Percentiles rank a stretch among this genome's conserved stretches.
These are phyloP conservation scores for Murina feae DNA, from an alignment of 2,113 vertebrate genomes.

Conservation along the genomic window DNA sequence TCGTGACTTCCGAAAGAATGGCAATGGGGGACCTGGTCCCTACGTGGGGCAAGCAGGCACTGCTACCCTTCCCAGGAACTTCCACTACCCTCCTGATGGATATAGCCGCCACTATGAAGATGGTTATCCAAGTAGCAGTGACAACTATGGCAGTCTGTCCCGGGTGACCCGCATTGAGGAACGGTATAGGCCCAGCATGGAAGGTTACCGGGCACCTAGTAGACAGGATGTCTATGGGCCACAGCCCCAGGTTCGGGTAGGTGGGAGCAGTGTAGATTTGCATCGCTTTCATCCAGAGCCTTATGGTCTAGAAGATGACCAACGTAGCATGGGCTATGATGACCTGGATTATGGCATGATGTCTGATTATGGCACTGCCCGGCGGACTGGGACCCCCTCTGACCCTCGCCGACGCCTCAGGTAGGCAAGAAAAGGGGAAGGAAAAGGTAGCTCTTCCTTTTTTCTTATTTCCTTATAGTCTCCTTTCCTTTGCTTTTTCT, in stretches of 20 bases:
- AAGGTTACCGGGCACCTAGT: conserved; percentile 90
- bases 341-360: conserved; percentile 92
- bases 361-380: conserved; percentile 90
- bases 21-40: conserved; percentile 75
- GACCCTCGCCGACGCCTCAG: conserved; percentile 89
- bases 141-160: conserved; percentile 89
- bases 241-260: conserved; percentile 93
- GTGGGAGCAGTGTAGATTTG: conserved; percentile 92
- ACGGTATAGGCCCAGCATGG: conserved; percentile 87
- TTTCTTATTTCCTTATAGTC: neutral
- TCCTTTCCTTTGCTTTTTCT: neutral
- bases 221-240: conserved; percentile 92
- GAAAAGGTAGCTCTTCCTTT: neutral
- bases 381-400: conserved; percentile 81
- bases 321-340: conserved; percentile 93
- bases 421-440: conserved; percentile 73
- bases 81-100: conserved; percentile 88
- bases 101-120: conserved; percentile 88
- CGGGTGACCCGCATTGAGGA: conserved; percentile 90
- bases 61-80: conserved; percentile 92
- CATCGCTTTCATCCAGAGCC: conserved; percentile 91
- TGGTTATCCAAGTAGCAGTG: conserved; percentile 81
- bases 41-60: conserved; percentile 88
- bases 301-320: conserved; percentile 93
- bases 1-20: conserved; percentile 87